Percentiles rank a stretch among this genome's conserved stretches.
Evolutionary conservation across 2,797 vertebrate species (phyloP).

Genomic region (Periophthalmus magnuspinnatus): DNA sequence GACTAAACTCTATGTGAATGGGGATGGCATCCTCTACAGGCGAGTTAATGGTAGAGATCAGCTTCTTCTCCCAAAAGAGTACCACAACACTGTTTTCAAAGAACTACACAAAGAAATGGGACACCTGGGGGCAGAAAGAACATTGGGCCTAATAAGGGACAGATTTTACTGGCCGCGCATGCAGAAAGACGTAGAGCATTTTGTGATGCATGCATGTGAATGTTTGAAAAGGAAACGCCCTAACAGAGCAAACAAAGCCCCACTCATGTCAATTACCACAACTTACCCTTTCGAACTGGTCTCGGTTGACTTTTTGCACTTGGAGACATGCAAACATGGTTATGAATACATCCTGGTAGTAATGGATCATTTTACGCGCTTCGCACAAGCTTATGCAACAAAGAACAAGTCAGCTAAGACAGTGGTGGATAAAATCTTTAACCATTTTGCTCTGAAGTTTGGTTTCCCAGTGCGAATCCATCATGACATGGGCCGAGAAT

Average conservation of each 20-base stretch:
- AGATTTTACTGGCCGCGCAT: not conserved
- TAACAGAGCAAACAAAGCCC: not conserved
- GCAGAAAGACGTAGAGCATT: not conserved
- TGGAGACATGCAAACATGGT: not conserved
- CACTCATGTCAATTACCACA: not conserved
- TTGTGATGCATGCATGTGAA: not conserved
- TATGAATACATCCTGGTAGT: not conserved
- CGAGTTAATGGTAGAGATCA: not conserved
- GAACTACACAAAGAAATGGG: conserved; percentile 19
- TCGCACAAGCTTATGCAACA: not conserved
- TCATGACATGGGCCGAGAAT: no score
- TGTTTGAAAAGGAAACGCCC: not conserved
- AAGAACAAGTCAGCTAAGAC: not conserved
- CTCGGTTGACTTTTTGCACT: not conserved
- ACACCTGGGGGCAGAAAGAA: not conserved
- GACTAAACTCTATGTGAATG: not conserved
- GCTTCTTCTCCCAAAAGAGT: conserved; percentile 14
- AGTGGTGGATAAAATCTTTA: not conserved
- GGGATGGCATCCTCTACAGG: conserved; percentile 8
- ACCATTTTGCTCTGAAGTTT: not conserved
- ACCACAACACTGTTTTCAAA: not conserved
- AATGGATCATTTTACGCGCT: not conserved
- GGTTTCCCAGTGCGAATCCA: no score
- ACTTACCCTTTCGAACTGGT: not conserved
- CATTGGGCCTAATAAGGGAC: not conserved